These are phyloP conservation scores for Himalopsyche tibetana DNA, from an alignment of 2,888 invertebrate species.

Conservation along the genomic window DNA sequence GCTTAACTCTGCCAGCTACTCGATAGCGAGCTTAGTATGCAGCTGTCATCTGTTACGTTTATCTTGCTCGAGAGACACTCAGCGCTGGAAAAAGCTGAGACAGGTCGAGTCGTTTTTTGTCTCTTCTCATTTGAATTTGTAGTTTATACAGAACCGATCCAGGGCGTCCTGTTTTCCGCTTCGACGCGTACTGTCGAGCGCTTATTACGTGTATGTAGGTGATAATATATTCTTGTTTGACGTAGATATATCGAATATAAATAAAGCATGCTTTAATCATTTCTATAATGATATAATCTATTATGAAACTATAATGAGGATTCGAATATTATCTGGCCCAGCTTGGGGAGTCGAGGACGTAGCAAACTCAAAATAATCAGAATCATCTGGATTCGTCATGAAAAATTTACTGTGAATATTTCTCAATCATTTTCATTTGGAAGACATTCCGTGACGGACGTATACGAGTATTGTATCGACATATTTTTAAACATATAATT, in stretches of 20 bases:
- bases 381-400: too few relatives aligned
- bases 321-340: too few relatives aligned
- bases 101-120: conserved; percentile 22
- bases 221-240: neutral
- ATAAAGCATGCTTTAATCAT: too few relatives aligned
- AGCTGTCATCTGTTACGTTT: conserved; percentile 42
- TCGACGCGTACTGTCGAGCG: neutral
- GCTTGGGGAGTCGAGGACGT: too few relatives aligned
- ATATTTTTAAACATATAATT: too few relatives aligned
- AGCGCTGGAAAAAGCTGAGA: conserved; percentile 31
- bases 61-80: conserved; percentile 27
- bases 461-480: too few relatives aligned
- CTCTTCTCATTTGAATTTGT: conserved; percentile 38
- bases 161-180: neutral
- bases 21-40: conserved; percentile 40
- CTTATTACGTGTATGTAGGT: neutral
- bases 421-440: too few relatives aligned
- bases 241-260: neutral
- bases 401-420: too few relatives aligned
- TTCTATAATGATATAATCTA: too few relatives aligned
- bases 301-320: too few relatives aligned
- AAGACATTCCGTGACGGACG: too few relatives aligned
- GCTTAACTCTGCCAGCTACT: conserved; percentile 28
- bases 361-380: too few relatives aligned
- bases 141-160: conserved; percentile 37